Percentiles rank a stretch among this genome's conserved stretches.
Conservation (phyloP, 2,113 vertebrate genomes). For the Cryptomyrus ogoouensis region DNA sequence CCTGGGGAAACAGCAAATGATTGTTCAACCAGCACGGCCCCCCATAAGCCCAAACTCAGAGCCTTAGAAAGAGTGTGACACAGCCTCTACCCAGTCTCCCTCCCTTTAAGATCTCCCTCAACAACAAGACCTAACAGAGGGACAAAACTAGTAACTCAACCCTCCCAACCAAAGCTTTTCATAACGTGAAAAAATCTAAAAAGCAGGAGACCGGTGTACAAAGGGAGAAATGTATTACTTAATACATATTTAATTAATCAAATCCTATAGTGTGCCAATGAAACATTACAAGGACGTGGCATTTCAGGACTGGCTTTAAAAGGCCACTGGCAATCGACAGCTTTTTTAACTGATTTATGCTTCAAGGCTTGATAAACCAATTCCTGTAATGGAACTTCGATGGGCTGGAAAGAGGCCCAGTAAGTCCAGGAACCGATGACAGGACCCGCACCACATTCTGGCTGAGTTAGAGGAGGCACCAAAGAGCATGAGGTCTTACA, state of each 20-base stretch:
- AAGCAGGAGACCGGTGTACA: not conserved
- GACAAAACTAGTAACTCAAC: not conserved
- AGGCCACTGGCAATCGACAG: not conserved
- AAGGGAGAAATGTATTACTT: not conserved
- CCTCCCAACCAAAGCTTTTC: not conserved
- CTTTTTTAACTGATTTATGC: not conserved
- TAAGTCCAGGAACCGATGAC: not conserved
- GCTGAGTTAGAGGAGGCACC: too few species aligned
- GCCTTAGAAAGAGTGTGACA: not conserved
- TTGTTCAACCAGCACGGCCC: not conserved
- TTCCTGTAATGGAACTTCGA: not conserved
- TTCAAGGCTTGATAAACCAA: not conserved
- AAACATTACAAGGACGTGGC: not conserved
- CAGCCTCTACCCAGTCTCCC: not conserved
- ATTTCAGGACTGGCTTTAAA: not conserved
- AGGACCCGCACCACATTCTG: not conserved
- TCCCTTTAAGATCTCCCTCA: not conserved
- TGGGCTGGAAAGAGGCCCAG: not conserved
- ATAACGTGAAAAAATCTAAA: not conserved
- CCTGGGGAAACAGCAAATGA: conserved; percentile 34
- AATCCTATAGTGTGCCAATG: not conserved
- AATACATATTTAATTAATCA: not conserved
- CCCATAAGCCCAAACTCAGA: not conserved
- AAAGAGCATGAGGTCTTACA: conserved; percentile 66
- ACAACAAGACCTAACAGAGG: not conserved